Conservation (phyloP, 2,113 vertebrate genomes). For the Rhabdornis inornatus region DNA sequence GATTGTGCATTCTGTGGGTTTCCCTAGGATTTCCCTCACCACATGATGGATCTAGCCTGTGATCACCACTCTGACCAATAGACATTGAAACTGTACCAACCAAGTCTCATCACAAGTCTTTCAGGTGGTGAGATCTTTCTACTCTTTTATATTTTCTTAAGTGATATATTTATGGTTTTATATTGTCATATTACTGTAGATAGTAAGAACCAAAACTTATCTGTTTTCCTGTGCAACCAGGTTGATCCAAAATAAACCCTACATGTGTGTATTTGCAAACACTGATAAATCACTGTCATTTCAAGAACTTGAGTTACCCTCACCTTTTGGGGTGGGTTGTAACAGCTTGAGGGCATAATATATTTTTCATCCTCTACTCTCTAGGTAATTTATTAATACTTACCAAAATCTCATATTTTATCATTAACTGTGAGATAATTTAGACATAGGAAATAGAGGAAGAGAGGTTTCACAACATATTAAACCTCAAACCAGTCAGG, state of each 20-base stretch:
- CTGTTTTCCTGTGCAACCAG: neutral
- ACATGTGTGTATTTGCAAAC: neutral
- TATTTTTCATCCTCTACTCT: neutral
- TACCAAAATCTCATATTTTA: neutral
- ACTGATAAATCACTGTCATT: fast-evolving
- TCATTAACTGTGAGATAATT: neutral
- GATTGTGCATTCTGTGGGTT: neutral
- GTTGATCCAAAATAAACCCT: neutral
- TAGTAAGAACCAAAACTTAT: neutral
- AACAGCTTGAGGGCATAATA: neutral
- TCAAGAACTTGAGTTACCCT: neutral
- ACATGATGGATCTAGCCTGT: neutral
- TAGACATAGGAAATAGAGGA: neutral
- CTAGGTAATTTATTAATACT: neutral
- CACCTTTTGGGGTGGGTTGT: neutral
- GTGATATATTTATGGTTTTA: neutral
- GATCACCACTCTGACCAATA: neutral
- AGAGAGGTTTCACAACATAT: neutral
- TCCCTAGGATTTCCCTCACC: neutral
- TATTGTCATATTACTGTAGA: too few species aligned
- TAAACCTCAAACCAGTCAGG: neutral
- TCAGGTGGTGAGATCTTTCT: neutral
- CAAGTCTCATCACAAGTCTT: neutral
- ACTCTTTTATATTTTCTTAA: neutral
- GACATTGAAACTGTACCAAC: neutral